Percentiles rank a stretch among this genome's conserved stretches.
These are phyloP conservation scores for Amphipoea oculea DNA, from an alignment of 2,888 invertebrate genomes.

Conservation along the genomic window DNA sequence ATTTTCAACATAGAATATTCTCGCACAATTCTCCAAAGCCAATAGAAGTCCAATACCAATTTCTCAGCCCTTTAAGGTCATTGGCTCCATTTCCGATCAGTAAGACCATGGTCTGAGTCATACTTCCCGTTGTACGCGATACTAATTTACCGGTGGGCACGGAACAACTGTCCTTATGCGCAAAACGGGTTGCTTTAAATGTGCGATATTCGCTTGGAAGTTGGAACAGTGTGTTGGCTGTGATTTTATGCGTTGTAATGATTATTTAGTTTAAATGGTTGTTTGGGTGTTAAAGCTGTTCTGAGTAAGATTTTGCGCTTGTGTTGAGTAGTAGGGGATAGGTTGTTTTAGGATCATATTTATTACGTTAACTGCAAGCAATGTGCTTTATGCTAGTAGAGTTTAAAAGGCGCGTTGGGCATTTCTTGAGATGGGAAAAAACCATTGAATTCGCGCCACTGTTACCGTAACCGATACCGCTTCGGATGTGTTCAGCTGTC, in stretches of 20 bases:
- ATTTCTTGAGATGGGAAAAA: too few species aligned
- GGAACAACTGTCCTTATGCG: conserved; percentile 41
- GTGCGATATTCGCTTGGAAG: conserved; percentile 38
- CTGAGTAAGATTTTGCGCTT: background rate
- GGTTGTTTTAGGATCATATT: background rate
- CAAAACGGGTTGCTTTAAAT: conserved; percentile 40
- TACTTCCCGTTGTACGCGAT: conserved; percentile 57
- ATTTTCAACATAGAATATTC: conserved; percentile 23
- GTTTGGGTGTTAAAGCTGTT: background rate
- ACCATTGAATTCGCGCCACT: too few species aligned
- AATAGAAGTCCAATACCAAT: conserved; percentile 24
- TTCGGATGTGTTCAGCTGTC: too few species aligned
- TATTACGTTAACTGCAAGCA: background rate
- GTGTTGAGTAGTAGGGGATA: too few species aligned
- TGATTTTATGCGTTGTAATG: conserved; percentile 14
- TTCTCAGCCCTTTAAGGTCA: conserved; percentile 57
- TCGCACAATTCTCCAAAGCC: background rate
- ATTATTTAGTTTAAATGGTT: conserved; percentile 10
- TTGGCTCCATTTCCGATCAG: conserved; percentile 56
- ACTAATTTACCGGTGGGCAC: conserved; percentile 60
- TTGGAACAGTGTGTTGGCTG: conserved; percentile 20
- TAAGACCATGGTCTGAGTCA: conserved; percentile 52
- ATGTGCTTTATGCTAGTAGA: background rate
- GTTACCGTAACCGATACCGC: too few species aligned
- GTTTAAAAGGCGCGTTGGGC: too few species aligned